These are phyloP conservation scores for Clitarchus hookeri DNA, from an alignment of 2,888 invertebrate genomes.

Conservation along the genomic window DNA sequence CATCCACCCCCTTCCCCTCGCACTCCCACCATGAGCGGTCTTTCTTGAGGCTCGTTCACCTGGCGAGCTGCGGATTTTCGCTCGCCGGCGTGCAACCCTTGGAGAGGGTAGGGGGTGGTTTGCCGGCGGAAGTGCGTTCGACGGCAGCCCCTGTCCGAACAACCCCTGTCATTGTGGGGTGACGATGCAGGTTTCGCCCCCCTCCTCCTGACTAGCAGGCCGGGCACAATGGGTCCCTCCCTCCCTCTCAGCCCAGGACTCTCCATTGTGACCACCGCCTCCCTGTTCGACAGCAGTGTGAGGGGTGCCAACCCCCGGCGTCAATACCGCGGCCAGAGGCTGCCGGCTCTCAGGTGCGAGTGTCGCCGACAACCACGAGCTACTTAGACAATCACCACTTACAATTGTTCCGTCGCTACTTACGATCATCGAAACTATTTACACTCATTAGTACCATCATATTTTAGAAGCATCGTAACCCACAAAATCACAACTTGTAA, in stretches of 20 bases:
- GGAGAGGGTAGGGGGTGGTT: neutral
- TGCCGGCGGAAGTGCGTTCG: neutral
- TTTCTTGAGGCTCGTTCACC: no score
- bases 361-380: no score
- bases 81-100: no score
- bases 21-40: no score
- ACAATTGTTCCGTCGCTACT: no score
- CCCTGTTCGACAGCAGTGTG: neutral
- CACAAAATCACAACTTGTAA: no score
- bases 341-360: neutral
- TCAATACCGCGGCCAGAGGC: neutral
- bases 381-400: no score
- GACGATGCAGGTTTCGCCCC: neutral
- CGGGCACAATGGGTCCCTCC: neutral
- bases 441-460: no score
- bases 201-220: neutral
- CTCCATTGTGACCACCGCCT: neutral
- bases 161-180: constrained; percentile 12
- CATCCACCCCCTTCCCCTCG: no score
- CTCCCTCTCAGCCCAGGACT: neutral
- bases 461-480: no score
- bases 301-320: neutral
- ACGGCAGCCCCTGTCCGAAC: neutral
- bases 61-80: no score
- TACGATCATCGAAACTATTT: no score